Base-by-base conservation (phyloP, 2,888 invertebrate genomes). In the Pocota personata region DNA sequence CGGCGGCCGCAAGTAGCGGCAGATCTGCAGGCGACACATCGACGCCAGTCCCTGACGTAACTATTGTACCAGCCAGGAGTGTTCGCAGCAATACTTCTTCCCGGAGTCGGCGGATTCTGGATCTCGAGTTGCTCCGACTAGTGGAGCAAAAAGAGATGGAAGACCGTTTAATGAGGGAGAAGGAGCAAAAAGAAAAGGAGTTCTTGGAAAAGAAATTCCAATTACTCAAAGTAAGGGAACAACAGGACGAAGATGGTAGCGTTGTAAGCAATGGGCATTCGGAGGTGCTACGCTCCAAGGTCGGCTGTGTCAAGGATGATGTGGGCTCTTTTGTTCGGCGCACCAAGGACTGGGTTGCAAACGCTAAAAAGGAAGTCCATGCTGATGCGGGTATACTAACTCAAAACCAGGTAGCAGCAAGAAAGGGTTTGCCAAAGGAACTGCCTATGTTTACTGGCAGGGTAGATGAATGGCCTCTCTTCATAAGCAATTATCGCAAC, bases 381-480 rank as follows among this genome's bases (percentile, higher is more conserved):
- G 16, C 57, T 19, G 35, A 35, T 10, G 57, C 32, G 32, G 27
- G 16, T 16, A 35, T 30, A 5, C 24, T 37, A 7, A 58, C 57
- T n/a, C 37, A 37, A 21, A 58, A 37, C 37, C 83, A 87, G 37
- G 55, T 80, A 30, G 76, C 87, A 21, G 80, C 77, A 2, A 82
- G 73, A 50, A 66, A 72, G n/a, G 77, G 72, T 8, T 66, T 83
- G n/a, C 77, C 72, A 14, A 87, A 73, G 30, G 67, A 73, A 8
- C 40, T 82, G 30, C 75, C 82, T 8, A 78, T 4, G 21, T 78
- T 82, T 57, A 60, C 69, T 12, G 79, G 79, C 2, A 67, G 57
- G 12, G 72, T 69, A n/a, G 71, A 77, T 5, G 69, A 82, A 35
- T 87, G 82, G 78, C 72, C 72, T 14, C 43, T 84, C 0, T 87